phyloP scores from a whole-genome alignment of 2,888 invertebrate species.

The Poecilus cupreus region DNA sequence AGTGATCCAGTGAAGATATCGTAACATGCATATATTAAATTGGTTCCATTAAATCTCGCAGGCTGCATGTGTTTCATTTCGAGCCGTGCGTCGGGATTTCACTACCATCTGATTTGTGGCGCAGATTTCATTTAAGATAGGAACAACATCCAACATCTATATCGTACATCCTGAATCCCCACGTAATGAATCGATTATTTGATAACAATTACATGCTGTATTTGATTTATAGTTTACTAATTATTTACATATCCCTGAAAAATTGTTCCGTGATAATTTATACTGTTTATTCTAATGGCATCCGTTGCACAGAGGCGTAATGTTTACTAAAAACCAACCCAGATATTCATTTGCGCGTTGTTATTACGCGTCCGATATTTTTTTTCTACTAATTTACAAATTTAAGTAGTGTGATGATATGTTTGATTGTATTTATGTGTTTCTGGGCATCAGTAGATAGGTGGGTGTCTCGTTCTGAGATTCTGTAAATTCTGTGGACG shows the following conservation, averaged over 20 bases:
- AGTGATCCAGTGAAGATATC: not conserved
- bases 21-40: slow-evolving; percentile 10
- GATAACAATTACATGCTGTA: slow-evolving; percentile 18
- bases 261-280: not conserved
- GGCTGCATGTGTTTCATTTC: slow-evolving; percentile 30
- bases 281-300: not conserved
- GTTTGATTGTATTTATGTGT: no score
- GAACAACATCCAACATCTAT: not conserved
- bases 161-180: slow-evolving; percentile 6
- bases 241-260: not conserved
- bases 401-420: no score
- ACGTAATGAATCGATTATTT: slow-evolving; percentile 35
- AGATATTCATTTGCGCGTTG: slow-evolving; percentile 27
- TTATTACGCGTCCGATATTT: no score
- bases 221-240: slow-evolving; percentile 6
- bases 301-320: not conserved
- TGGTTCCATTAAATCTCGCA: not conserved
- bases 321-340: not conserved
- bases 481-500: not conserved
- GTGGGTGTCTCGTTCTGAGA: not conserved
- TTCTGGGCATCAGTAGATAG: not conserved
- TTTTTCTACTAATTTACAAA: no score
- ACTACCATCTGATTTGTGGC: not conserved
- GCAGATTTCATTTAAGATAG: slow-evolving; percentile 22
- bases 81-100: not conserved